Evolutionary conservation across 2,797 vertebrate genomes (phyloP).

Genomic region (Characodon lateralis): DNA sequence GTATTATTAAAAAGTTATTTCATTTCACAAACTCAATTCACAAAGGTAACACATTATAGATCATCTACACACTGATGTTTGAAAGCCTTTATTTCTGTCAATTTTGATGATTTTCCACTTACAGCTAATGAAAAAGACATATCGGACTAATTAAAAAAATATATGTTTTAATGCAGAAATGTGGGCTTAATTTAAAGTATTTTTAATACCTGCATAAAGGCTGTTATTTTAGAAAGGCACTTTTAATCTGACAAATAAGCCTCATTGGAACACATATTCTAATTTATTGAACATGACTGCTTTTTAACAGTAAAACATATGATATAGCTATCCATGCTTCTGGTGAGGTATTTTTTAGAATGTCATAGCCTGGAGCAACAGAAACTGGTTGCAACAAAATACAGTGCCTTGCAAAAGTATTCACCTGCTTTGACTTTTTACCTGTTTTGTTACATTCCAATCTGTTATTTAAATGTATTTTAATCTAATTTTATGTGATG

Average conservation of each 20-base stretch:
- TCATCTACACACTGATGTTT: no score
- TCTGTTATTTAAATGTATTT: no score
- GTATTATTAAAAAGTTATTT: no score
- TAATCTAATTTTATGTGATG: no score
- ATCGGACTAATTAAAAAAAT: not conserved
- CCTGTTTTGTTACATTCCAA: no score
- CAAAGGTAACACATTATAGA: no score
- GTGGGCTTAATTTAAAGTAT: not conserved
- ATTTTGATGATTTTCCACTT: no score
- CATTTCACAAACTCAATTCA: no score
- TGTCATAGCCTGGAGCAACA: not conserved
- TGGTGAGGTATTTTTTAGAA: not conserved
- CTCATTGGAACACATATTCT: not conserved
- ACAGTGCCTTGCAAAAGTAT: no score
- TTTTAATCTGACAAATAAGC: not conserved
- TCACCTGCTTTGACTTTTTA: no score
- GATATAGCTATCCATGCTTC: not conserved
- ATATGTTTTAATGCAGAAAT: not conserved
- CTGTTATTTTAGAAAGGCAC: not conserved
- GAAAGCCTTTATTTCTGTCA: no score
- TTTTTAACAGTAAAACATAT: not conserved
- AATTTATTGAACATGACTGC: not conserved
- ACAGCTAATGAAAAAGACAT: no score
- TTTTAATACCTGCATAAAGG: not conserved
- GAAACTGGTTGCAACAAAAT: not conserved